A percentile compares a stretch with the other conserved stretches of the same genome.
phyloP scores from a whole-genome alignment of 2,113 vertebrate genomes.

The Odocoileus hemionus region DNA sequence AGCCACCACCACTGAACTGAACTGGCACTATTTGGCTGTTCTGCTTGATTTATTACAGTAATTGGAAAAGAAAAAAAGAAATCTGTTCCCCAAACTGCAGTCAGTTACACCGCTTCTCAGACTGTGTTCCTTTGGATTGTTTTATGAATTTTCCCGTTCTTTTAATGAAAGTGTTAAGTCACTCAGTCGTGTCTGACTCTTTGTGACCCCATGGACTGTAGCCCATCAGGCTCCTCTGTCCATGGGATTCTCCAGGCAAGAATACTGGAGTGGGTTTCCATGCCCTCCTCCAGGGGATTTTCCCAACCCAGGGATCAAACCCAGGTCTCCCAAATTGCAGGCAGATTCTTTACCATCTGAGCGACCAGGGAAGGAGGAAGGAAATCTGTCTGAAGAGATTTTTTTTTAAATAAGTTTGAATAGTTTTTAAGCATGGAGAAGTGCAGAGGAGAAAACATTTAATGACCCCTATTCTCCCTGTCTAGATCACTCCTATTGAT shows the following conservation, averaged over 20 bases:
- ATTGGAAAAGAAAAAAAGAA: neutral
- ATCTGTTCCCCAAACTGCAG: neutral
- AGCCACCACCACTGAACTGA: neutral
- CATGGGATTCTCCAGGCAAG: neutral
- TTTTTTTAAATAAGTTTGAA: constrained; percentile 7
- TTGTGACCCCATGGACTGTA: neutral
- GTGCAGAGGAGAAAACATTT: neutral
- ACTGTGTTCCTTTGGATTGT: neutral
- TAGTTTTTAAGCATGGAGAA: neutral
- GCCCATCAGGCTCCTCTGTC: neutral
- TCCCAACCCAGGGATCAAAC: neutral
- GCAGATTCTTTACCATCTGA: neutral
- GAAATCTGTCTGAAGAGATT: neutral
- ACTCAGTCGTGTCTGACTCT: neutral
- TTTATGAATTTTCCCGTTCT: neutral
- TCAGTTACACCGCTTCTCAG: neutral
- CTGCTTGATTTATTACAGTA: neutral
- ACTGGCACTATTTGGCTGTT: neutral
- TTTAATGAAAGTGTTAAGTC: neutral
- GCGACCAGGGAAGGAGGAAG: neutral
- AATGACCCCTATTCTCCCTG: neutral
- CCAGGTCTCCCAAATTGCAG: neutral
- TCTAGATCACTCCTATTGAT: neutral
- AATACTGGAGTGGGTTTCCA: neutral
- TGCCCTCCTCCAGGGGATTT: neutral